Percentiles rank a stretch among this genome's conserved stretches.
phyloP scores from a whole-genome alignment of 92 coral and sea anemone genomes.

The Nematostella vectensis region DNA sequence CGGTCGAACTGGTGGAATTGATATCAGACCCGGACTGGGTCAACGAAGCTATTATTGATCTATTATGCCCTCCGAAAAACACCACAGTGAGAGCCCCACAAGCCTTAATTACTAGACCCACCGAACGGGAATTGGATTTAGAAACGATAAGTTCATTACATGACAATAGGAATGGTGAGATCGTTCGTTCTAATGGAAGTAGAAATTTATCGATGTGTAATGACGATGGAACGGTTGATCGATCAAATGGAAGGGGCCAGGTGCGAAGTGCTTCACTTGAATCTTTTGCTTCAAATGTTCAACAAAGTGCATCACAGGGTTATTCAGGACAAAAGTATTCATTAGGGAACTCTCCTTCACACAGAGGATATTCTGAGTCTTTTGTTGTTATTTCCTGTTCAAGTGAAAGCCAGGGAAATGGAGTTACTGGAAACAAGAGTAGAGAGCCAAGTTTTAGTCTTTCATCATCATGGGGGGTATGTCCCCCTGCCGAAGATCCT shows the following conservation, averaged over 20 bases:
- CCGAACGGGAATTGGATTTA: neutral
- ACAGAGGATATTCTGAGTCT: conserved; percentile 1
- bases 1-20: conserved; percentile 40
- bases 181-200: neutral
- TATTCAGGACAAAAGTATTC: neutral
- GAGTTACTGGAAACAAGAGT: neutral
- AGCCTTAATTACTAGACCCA: neutral
- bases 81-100: neutral
- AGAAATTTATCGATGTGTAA: conserved; percentile 1
- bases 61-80: conserved; percentile 27
- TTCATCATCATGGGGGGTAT: conserved; percentile 62
- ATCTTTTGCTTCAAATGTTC: too few relatives aligned
- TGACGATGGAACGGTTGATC: neutral
- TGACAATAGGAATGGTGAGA: neutral
- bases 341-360: neutral
- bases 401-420: conserved; percentile 7
- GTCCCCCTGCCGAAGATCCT: conserved; percentile 46
- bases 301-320: neutral
- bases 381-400: conserved; percentile 4
- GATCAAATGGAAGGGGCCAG: neutral
- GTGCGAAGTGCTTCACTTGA: too few relatives aligned
- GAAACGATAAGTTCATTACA: neutral
- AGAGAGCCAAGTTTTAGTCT: conserved; percentile 18
- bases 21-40: conserved; percentile 77
- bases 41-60: conserved; percentile 61